Evolutionary conservation across 2,797 vertebrate genomes (phyloP), one percentile per base, ranked within the genome.

Genomic region (Anniella stebbinsi): DNA sequence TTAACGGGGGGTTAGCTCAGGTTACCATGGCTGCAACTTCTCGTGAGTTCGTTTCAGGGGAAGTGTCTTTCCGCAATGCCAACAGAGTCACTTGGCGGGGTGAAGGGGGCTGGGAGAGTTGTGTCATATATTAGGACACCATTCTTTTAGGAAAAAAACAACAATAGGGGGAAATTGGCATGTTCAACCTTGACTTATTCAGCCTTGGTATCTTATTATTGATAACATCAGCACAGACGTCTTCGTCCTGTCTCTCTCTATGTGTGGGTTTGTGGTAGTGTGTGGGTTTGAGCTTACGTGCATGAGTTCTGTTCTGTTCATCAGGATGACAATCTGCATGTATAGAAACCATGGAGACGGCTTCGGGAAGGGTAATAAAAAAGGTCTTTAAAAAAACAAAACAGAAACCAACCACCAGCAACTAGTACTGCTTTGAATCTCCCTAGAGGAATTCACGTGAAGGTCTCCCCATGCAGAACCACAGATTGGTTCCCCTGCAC

Each of bases 11-110:
- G 33, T 70, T 86, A 36, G 80, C 91, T 88, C 45, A 84, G 66
- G 81, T 57, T 77, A 60, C 57, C 76, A 83, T 89, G 66, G 84
- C 67, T 93, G 67, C 76, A 87, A 87, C 83, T 86, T 86, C 81
- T 89, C 7, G 9, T 9, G 41, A 81, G 15, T 70, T 9, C 15
- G 73, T 88, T 91, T 82, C 75, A 80, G 81, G 70, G 25, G 36
- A 87, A 54, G 77, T 2, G 88, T 63, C 1, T 36, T 13, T 41
- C 11, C 48, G 7, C 6, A 23, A 60, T 25, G 63, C 51, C 38
- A 86, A 1, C 3, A 1, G 87, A 15, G 1, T 80, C 0, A 45
- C 13, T 30, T 67, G 45, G n/a, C 6, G 63, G 30, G 30, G 33
- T 10, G 23, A 45, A 45, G 45, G 45, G 51, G 51, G 10, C 7